Evolutionary conservation across 2,113 vertebrate species (phyloP).

Genomic region (Cephalopholis sonnerati): DNA sequence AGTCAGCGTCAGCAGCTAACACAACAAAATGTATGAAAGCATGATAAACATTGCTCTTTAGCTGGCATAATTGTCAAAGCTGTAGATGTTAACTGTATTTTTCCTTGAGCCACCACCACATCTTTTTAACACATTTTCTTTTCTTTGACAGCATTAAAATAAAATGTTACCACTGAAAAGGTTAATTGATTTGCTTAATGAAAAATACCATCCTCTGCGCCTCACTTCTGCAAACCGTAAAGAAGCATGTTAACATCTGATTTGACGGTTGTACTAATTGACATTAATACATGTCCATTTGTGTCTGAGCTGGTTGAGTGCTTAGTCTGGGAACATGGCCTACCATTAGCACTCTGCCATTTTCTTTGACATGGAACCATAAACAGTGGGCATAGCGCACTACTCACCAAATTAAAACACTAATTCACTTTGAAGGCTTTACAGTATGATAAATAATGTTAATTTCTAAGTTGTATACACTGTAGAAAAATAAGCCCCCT

Average conservation of each 20-base stretch:
- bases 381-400: constrained; percentile 66
- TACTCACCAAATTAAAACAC: constrained; percentile 85
- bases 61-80: background rate
- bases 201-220: constrained; percentile 19
- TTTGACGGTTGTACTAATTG: constrained; percentile 79
- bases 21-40: background rate
- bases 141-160: constrained; percentile 4
- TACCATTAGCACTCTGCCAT: constrained; percentile 71
- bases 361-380: constrained; percentile 65
- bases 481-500: constrained; percentile 34
- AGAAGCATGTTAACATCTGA: constrained; percentile 62
- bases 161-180: constrained; percentile 14
- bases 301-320: constrained; percentile 61
- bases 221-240: constrained; percentile 34
- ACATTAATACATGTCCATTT: constrained; percentile 77
- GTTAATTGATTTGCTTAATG: constrained; percentile 46
- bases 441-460: constrained; percentile 74
- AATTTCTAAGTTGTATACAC: constrained; percentile 57
- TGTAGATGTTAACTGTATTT: background rate
- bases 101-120: background rate
- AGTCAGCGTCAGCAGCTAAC: background rate
- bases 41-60: background rate
- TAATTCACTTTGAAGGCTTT: constrained; percentile 83
- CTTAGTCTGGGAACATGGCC: constrained; percentile 68
- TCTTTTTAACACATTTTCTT: background rate